Evolutionary conservation across 2,888 invertebrate species (phyloP), one percentile per base, ranked within the genome.

Genomic region (Dynastes hyllus): DNA sequence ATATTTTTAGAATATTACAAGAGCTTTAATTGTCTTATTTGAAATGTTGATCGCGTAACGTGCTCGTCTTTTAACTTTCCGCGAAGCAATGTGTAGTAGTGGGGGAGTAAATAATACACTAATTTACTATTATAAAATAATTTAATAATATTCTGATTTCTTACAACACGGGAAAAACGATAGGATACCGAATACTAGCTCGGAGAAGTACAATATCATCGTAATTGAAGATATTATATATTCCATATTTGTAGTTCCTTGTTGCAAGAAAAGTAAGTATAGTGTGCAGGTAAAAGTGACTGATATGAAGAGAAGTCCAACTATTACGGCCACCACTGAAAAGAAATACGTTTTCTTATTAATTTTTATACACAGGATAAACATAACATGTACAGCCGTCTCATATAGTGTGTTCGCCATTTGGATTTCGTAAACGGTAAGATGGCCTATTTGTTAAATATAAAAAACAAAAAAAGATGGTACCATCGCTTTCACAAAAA

Each of bases 121-220:
- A 32, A 22, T 78, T 37, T 22, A 3, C 22, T 58, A 27, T n/a
- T 16, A 22, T 16, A 51, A 51, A 66, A 61, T 70, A 50, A 45
- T 75, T 82, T 81, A 83, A 76, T 81, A 81, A 73, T 77, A 83
- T 66, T 81, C 80, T 11, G 61, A 73, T 76, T 80, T 82, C 58
- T 82, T 81, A 78, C 83, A 82, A 70, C 82, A 83, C 3, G 82
- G 81, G 29, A 81, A 63, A 53, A 81, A 82, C 58, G 81, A 81
- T 22, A 82, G 58, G 22, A 80, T 73, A 2, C 82, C 83, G 58
- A 83, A 83, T 9, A 81, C 70, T 11, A 83, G 73, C 61, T 83
- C 82, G 51, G 75, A 79, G 16, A 81, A 40, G 73, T 83, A 83
- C 53, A 83, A 65, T 13, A 81, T 66, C 27, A 80, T 78, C 27